Evolutionary conservation across 1,140 invertebrate species (phyloP), one percentile per base, ranked within the genome.

Genomic region (Philaenus spumarius): DNA sequence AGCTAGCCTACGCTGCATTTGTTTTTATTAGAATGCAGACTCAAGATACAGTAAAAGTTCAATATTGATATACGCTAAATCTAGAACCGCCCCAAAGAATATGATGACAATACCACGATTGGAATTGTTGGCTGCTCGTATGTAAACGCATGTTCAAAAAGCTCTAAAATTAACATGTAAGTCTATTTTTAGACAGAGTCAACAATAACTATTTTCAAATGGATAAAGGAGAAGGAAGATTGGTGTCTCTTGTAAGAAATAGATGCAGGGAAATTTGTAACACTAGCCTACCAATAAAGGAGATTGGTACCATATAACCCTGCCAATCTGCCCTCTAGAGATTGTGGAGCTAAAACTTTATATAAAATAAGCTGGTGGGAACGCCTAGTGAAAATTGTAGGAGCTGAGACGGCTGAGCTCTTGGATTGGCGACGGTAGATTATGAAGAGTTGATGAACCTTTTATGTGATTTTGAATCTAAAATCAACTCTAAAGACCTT

Each of bases 281-380:
- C 67, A 3, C n/a, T n/a, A n/a, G n/a, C n/a, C 43, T 1, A 64
- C 67, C 0, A 11, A 58, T 19, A 14, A 23, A 14, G 48, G 54
- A 3, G 24, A 62, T 1, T 76, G 72, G 72, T 42, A 61, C 19
- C 66, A 75, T 64, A 62, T 75, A 77, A 76, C 61, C 72, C 73
- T n/a, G n/a, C n/a, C 14, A 73, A 77, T 64, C 58, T 74, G 12
- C 67, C 69, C 6, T 75, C 72, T 14, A 59, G 73, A 62, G 72
- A 72, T 26, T 72, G 68, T 60, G 19, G 46, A 4, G 52, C 66
- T 1, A 62, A 64, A 55, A 15, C 55, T 19, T 62, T 74, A 12
- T 15, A 68, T 6, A 60, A 72, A 35, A 66, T 65, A 11, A 62
- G 62, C 57, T 76, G 72, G 72, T 63, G 72, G 17, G 73, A 71